These are phyloP conservation scores for Haliclystus octoradiatus DNA, from an alignment of 30 jellyfish, hydroid and myxozoan species.

Conservation along the genomic window DNA sequence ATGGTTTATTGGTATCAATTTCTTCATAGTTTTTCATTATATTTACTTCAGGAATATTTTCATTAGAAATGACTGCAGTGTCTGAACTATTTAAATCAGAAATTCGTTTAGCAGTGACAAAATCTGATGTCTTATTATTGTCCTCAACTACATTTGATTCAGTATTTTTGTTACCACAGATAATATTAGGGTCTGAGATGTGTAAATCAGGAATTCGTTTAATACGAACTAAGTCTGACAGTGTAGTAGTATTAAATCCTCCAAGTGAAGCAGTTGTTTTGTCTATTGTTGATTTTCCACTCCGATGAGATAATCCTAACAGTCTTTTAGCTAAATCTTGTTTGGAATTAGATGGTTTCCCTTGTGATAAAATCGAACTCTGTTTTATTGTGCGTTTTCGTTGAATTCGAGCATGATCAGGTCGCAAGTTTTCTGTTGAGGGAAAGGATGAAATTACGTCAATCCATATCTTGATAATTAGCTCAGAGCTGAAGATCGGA, in stretches of 20 bases:
- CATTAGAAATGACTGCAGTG: too few relatives aligned
- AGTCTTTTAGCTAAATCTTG: not conserved
- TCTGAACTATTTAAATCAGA: too few relatives aligned
- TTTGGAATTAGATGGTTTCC: constrained; percentile 8
- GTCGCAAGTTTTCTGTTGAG: constrained; percentile 27
- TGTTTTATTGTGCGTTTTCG: constrained; percentile 28
- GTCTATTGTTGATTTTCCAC: not conserved
- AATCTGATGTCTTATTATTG: too few relatives aligned
- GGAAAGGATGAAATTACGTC: too few relatives aligned
- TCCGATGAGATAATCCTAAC: not conserved
- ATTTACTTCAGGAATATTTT: too few relatives aligned
- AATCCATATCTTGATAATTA: not conserved
- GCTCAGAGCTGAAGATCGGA: too few relatives aligned
- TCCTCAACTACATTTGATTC: too few relatives aligned
- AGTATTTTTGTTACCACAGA: too few relatives aligned
- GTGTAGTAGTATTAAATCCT: not conserved
- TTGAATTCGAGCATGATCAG: constrained; percentile 31
- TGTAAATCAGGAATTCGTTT: not conserved
- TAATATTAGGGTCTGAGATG: too few relatives aligned
- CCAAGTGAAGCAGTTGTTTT: not conserved
- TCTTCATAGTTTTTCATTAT: too few relatives aligned
- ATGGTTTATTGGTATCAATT: too few relatives aligned
- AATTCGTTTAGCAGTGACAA: too few relatives aligned
- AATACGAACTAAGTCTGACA: not conserved
- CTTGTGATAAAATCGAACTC: constrained; percentile 24